Evolutionary conservation across 2,797 vertebrate genomes (phyloP).

Genomic region (Phalloptychus januarius): DNA sequence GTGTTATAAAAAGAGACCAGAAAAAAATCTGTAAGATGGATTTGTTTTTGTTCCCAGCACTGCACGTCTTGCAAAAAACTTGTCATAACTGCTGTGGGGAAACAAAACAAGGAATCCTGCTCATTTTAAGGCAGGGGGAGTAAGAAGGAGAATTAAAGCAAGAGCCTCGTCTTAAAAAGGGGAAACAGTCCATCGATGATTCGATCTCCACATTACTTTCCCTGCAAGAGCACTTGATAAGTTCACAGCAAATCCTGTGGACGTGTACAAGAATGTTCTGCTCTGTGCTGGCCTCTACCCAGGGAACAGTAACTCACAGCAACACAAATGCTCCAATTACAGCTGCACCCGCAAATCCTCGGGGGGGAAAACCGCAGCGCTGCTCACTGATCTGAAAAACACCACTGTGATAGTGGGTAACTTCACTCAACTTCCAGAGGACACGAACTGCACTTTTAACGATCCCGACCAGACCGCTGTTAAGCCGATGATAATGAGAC

Average conservation of each 20-base stretch:
- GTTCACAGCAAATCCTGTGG: conserved; percentile 58
- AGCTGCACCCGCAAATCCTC: conserved; percentile 48
- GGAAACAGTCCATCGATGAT: conserved; percentile 19
- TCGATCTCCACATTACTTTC: conserved; percentile 41
- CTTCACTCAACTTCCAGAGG: conserved; percentile 22
- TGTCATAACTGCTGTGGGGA: conserved; percentile 8
- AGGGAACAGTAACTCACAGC: conserved; percentile 45
- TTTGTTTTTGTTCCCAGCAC: conserved; percentile 4
- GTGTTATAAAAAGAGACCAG: background rate
- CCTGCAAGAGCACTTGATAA: conserved; percentile 51
- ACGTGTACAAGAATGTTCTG: conserved; percentile 49
- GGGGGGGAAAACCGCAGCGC: conserved; percentile 30
- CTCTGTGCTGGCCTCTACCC: conserved; percentile 35
- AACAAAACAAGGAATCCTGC: background rate
- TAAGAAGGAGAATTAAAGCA: conserved; percentile 10
- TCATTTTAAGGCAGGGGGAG: conserved; percentile 1
- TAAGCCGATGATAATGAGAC: conserved; percentile 19
- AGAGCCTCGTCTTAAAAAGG: conserved; percentile 5
- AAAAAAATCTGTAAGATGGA: background rate
- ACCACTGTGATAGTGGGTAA: conserved; percentile 42
- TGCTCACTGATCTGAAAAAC: conserved; percentile 65
- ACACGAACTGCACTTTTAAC: conserved; percentile 44
- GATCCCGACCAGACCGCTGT: conserved; percentile 25
- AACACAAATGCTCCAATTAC: conserved; percentile 70
- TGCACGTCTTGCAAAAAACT: conserved; percentile 20